Percentiles rank a stretch among this genome's conserved stretches.
Evolutionary conservation across 1,140 invertebrate species (phyloP).

Genomic region (Drosophila nasuta): DNA sequence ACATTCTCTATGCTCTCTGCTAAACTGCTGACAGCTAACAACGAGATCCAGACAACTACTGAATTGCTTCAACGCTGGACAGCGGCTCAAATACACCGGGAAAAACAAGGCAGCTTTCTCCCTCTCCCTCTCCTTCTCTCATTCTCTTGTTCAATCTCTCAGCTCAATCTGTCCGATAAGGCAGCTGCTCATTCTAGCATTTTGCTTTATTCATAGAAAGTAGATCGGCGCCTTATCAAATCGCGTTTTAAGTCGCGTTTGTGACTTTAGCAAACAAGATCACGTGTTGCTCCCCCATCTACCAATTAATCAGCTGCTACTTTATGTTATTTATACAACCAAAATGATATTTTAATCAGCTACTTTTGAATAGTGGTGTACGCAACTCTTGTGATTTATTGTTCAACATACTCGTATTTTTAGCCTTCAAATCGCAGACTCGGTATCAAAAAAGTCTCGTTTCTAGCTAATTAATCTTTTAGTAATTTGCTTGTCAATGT

Average conservation of each 20-base stretch:
- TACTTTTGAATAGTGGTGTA: neutral
- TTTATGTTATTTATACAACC: neutral
- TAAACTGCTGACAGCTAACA: slow-evolving; percentile 16
- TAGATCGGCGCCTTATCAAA: slow-evolving; percentile 34
- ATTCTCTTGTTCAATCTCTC: neutral
- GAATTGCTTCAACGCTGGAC: slow-evolving; percentile 25
- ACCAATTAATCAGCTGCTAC: neutral
- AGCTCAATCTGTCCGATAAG: slow-evolving; percentile 13
- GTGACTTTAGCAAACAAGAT: slow-evolving; percentile 62
- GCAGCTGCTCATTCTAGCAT: neutral
- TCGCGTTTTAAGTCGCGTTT: slow-evolving; percentile 45
- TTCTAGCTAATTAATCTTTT: too few species aligned
- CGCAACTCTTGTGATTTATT: neutral
- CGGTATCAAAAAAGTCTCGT: too few species aligned
- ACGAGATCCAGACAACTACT: slow-evolving; percentile 42
- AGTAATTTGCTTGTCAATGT: too few species aligned
- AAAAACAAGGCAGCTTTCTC: neutral
- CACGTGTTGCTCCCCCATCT: slow-evolving; percentile 57
- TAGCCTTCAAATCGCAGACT: too few species aligned
- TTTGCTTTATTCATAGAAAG: slow-evolving; percentile 25
- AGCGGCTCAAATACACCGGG: slow-evolving; percentile 35
- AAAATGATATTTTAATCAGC: slow-evolving; percentile 18
- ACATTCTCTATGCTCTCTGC: slow-evolving; percentile 21
- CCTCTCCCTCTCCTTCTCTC: neutral
- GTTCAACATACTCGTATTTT: too few species aligned